Evolutionary conservation across 1,140 invertebrate genomes (phyloP).

Genomic region (Halictus rubicundus): DNA sequence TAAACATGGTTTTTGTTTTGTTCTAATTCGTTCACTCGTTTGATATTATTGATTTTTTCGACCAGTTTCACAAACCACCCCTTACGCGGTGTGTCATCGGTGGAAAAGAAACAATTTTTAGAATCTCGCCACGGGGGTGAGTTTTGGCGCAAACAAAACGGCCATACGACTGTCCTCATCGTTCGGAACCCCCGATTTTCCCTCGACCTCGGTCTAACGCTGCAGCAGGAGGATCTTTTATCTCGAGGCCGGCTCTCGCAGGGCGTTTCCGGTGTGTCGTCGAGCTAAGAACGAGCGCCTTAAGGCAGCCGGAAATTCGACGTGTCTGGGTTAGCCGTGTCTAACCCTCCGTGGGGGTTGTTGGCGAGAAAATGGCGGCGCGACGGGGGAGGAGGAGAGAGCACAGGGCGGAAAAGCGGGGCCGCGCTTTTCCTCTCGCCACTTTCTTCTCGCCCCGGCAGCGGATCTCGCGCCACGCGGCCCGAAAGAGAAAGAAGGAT

Average conservation of each 20-base stretch:
- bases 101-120: neutral
- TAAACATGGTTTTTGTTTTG: no score
- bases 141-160: neutral
- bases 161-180: neutral
- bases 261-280: neutral
- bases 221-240: no score
- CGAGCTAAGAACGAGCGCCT: neutral
- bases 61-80: no score
- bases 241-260: no score
- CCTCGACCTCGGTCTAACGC: no score
- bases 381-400: neutral
- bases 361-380: neutral
- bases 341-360: neutral
- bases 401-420: neutral
- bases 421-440: neutral
- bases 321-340: conserved; percentile 2
- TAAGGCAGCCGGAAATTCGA: conserved; percentile 5
- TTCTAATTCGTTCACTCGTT: no score
- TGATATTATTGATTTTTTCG: no score
- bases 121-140: neutral
- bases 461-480: neutral
- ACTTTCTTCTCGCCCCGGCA: neutral
- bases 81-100: neutral
- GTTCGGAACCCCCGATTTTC: neutral
- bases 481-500: neutral